A percentile compares a stretch with the other conserved stretches of the same genome.
phyloP scores from a whole-genome alignment of 2,888 invertebrate genomes.

The Cryptocephalus moraei region DNA sequence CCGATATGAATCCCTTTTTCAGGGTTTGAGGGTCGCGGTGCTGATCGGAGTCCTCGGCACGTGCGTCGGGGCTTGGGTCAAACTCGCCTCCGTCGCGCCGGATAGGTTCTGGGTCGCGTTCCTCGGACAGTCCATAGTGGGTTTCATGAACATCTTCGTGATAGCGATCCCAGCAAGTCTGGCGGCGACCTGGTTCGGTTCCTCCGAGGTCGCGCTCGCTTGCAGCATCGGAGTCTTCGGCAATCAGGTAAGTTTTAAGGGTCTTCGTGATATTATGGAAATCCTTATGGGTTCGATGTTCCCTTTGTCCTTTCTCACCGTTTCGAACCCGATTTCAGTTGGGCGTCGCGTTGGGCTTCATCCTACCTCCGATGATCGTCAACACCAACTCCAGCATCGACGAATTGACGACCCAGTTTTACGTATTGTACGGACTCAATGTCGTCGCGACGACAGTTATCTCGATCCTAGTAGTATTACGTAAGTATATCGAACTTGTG shows the following conservation, averaged over 20 bases:
- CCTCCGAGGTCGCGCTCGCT: constrained; percentile 90
- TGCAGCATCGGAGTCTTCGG: constrained; percentile 98
- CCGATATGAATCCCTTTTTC: too few species aligned
- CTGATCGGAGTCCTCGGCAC: constrained; percentile 79
- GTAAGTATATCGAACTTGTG: constrained; percentile 51
- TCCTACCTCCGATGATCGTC: constrained; percentile 57
- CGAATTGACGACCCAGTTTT: constrained; percentile 60
- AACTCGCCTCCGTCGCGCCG: constrained; percentile 72
- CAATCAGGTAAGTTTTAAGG: constrained; percentile 87
- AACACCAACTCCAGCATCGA: constrained; percentile 48
- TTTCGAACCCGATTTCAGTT: constrained; percentile 48
- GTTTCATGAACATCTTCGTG: constrained; percentile 84
- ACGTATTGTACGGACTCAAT: constrained; percentile 75
- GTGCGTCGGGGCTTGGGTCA: constrained; percentile 82
- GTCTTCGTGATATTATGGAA: too few species aligned
- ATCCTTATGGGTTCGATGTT: too few species aligned
- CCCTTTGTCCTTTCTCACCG: too few species aligned
- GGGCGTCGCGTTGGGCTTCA: constrained; percentile 83
- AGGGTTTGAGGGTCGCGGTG: constrained; percentile 77
- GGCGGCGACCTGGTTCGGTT: constrained; percentile 97
- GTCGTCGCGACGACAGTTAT: constrained; percentile 75
- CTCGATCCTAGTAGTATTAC: constrained; percentile 69
- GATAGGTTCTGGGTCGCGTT: constrained; percentile 84
- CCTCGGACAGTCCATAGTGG: constrained; percentile 78
- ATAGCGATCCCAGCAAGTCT: constrained; percentile 85